A percentile compares a stretch with the other conserved stretches of the same genome.
Conservation (phyloP, 53 echinoderm and acorn worm genomes). For the Hippasteria phrygiana region DNA sequence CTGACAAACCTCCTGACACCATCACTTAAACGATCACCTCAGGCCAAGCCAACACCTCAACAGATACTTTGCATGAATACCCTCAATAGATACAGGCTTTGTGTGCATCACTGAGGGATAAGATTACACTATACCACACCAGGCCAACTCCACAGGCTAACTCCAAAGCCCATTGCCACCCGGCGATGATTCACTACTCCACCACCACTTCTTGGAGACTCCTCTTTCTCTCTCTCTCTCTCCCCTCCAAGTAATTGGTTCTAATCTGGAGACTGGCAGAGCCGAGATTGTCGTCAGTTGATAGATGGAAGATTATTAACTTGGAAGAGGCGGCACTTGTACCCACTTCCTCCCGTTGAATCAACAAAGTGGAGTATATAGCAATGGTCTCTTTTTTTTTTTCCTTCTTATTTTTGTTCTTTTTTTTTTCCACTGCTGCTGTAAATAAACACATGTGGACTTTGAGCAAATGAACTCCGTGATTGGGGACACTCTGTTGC, state of each 20-base stretch:
- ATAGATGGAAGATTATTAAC: constrained; percentile 43
- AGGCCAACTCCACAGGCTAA: no score
- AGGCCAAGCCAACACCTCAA: constrained; percentile 22
- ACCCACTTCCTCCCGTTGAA: not conserved
- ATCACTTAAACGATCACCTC: not conserved
- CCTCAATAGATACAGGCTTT: constrained; percentile 20
- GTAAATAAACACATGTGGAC: constrained; percentile 23
- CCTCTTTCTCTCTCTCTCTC: not conserved
- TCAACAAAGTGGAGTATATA: constrained; percentile 14
- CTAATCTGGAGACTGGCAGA: constrained; percentile 23
- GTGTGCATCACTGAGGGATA: not conserved
- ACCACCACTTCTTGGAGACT: not conserved
- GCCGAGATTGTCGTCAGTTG: constrained; percentile 22
- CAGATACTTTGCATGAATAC: constrained; percentile 9
- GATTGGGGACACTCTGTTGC: not conserved
- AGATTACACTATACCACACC: no score
- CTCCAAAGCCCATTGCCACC: not conserved
- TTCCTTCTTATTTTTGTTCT: no score
- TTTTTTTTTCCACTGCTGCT: not conserved
- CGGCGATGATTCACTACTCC: constrained; percentile 16
- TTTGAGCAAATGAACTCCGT: constrained; percentile 31
- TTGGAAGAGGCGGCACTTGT: constrained; percentile 17
- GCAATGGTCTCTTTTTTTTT: not conserved
- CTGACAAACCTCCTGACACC: not conserved
- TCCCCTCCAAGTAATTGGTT: constrained; percentile 25